Evolutionary conservation across 2,113 vertebrate genomes (phyloP).

Genomic region (Tonatia bakeri): DNA sequence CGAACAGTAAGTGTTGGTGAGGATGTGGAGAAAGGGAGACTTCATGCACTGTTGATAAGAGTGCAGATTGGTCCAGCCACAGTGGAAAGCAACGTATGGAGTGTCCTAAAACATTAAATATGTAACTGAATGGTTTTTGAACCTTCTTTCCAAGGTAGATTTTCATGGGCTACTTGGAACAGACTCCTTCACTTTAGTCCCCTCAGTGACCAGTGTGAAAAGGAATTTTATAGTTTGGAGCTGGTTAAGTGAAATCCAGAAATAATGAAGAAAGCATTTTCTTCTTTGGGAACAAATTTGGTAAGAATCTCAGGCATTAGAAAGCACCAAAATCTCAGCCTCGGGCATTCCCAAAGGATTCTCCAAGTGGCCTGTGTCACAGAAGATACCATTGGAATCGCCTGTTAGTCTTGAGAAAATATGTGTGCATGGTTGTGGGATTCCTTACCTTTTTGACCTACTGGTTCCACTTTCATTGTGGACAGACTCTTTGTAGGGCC

Average conservation of each 20-base stretch:
- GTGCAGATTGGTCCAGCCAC: too few species aligned
- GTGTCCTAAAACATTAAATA: not conserved
- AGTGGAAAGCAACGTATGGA: too few species aligned
- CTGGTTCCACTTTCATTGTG: conserved; percentile 37
- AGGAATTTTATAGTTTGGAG: not conserved
- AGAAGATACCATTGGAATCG: not conserved
- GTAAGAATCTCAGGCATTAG: not conserved
- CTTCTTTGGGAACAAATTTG: not conserved
- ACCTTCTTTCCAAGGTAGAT: not conserved
- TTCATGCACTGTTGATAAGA: too few species aligned
- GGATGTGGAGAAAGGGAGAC: not conserved
- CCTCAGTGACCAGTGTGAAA: not conserved
- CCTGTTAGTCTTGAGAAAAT: conserved; percentile 8
- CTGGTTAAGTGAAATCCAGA: not conserved
- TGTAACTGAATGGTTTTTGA: not conserved
- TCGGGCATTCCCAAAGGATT: not conserved
- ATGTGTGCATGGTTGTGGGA: not conserved
- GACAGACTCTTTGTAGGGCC: not conserved
- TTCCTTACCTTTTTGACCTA: conserved; percentile 42
- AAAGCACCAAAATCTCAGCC: not conserved
- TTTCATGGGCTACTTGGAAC: not conserved
- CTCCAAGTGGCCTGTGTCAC: not conserved
- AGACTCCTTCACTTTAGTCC: not conserved
- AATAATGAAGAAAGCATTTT: not conserved
- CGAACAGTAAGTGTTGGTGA: not conserved